Evolutionary conservation across 53 echinoderm and acorn worm species (phyloP), one percentile per base, ranked within the genome.

Genomic region (Patiria pectinifera): DNA sequence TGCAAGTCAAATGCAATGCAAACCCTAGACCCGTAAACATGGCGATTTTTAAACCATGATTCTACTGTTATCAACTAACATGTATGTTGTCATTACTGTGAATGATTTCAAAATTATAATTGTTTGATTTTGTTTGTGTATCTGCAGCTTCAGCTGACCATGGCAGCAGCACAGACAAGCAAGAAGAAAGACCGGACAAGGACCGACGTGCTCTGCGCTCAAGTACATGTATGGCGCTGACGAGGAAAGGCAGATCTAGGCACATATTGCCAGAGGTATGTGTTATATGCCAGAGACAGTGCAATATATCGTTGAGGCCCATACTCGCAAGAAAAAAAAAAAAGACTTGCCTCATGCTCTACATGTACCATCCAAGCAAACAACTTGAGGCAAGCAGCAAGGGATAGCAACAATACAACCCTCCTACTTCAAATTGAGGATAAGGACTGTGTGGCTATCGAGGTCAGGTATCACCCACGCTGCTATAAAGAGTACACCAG

Each of bases 401-500:
- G 53, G 35, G 89, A 89, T 43, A 89, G 62, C 59, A 59, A 79
- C 59, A 78, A 89, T n/a, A 25, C 25, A 82, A 14, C 61, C 12
- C 47, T 89, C 12, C 78, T 89, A 53, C 24, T 82, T 53, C 91
- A 87, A 45, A 94, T 94, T 59, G 63, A 74, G 25, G 86, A 85
- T 45, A 83, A 92, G 83, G 92, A 94, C 48, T 71, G 91, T 91
- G 94, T 94, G 59, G 92, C 92, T 11, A 92, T 91, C n/a, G 92
- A 94, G 69, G 78, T 91, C 18, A 92, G 83, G 76, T 91, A 94
- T 22, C 91, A 94, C 47, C 44, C 60, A 18, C 14, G 7, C 12
- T 94, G 94, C 84, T 94, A 91, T 22, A 85, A 48, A 45, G 82
- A 91, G 3, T 94, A 49, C 82, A 83, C 82, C 19, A 53, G 61